phyloP scores from a whole-genome alignment of 2,113 vertebrate species.

The Monopterus albus region DNA sequence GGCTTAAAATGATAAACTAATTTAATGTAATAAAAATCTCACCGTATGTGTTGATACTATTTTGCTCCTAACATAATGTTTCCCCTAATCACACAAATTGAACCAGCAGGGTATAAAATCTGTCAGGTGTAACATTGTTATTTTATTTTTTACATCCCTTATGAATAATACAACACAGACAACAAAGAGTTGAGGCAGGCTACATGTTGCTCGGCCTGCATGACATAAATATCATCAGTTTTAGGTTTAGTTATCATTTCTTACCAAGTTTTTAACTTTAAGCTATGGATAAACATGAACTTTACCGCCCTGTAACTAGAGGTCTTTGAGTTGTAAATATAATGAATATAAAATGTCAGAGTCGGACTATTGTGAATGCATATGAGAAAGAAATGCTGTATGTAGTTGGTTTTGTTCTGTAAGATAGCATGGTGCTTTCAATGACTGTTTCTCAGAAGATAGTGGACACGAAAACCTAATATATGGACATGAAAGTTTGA shows the following conservation, averaged over 20 bases:
- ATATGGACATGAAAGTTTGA: constrained; percentile 26
- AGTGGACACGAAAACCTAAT: constrained; percentile 8
- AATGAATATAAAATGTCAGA: constrained; percentile 34
- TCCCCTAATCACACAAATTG: constrained; percentile 1
- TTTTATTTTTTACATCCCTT: constrained; percentile 7
- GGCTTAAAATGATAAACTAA: not conserved
- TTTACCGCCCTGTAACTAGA: constrained; percentile 48
- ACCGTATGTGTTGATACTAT: not conserved
- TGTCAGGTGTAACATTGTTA: constrained; percentile 3
- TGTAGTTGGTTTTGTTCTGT: constrained; percentile 36
- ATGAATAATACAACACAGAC: not conserved
- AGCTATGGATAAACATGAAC: constrained; percentile 2
- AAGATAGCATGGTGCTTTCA: constrained; percentile 58
- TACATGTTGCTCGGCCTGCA: not conserved
- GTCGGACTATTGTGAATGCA: constrained; percentile 39
- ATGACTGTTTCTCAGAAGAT: constrained; percentile 43
- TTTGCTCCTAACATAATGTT: constrained; percentile 3
- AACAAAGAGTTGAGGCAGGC: not conserved
- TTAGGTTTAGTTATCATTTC: constrained; percentile 9
- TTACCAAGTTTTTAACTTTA: not conserved
- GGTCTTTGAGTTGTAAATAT: constrained; percentile 57
- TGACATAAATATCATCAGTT: not conserved
- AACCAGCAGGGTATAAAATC: constrained; percentile 5
- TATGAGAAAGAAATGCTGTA: constrained; percentile 10
- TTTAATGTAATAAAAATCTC: not conserved